These are phyloP conservation scores for Spinibarbus caldwelli DNA, from an alignment of 2,797 vertebrate species.

Conservation along the genomic window DNA sequence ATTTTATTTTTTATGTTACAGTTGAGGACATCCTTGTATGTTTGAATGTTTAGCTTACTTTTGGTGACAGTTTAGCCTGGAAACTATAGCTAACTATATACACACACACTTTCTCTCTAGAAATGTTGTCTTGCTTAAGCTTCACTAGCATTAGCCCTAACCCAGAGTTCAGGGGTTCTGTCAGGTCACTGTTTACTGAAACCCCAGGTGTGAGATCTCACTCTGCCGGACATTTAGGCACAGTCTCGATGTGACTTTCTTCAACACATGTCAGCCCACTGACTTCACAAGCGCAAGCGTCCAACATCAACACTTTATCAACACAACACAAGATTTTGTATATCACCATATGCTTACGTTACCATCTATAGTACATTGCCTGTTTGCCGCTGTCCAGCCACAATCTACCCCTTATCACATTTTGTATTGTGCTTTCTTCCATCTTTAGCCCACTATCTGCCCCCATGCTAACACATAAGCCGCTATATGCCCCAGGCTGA, in stretches of 20 bases:
- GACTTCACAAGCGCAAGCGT: background rate
- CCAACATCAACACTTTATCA: constrained; percentile 16
- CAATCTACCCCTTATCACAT: background rate
- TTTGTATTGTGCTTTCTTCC: background rate
- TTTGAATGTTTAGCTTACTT: background rate
- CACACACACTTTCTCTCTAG: background rate
- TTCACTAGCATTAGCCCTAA: constrained; percentile 1
- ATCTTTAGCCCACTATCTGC: constrained; percentile 25
- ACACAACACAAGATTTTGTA: background rate
- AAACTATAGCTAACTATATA: background rate
- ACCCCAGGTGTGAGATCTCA: constrained; percentile 37
- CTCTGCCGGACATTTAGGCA: constrained; percentile 12
- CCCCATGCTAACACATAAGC: constrained; percentile 23
- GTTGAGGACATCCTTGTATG: background rate
- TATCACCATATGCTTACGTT: background rate
- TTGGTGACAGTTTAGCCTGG: background rate
- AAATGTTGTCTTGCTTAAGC: background rate
- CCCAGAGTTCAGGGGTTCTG: constrained; percentile 17
- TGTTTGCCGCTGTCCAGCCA: background rate
- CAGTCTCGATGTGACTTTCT: constrained; percentile 10
- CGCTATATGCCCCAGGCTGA: constrained; percentile 55
- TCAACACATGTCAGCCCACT: background rate
- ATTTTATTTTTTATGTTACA: background rate
- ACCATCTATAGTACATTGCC: background rate
- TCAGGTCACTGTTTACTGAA: constrained; percentile 34